Evolutionary conservation across 2,888 invertebrate genomes (phyloP).

Genomic region (Himalopsyche kuldschensis): DNA sequence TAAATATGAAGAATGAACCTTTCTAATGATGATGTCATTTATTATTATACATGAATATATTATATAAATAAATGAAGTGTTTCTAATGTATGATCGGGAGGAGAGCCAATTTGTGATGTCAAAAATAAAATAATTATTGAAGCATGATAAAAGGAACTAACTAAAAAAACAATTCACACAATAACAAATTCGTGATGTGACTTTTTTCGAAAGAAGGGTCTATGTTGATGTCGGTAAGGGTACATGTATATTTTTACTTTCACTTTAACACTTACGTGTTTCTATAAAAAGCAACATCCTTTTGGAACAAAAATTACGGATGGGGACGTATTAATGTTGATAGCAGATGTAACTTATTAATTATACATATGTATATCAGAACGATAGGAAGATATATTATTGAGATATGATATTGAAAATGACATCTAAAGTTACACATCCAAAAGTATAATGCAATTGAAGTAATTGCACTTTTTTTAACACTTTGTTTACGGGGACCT

Average conservation of each 20-base stretch:
- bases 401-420: too few relatives aligned
- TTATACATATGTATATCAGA: not conserved
- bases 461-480: not conserved
- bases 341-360: not conserved
- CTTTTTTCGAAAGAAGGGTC: not conserved
- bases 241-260: constrained; percentile 26
- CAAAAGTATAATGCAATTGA: not conserved
- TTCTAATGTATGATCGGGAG: not conserved
- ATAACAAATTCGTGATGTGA: not conserved
- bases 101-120: not conserved
- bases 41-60: not conserved
- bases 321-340: not conserved
- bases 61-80: too few relatives aligned
- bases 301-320: constrained; percentile 27
- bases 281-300: constrained; percentile 36
- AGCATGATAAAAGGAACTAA: not conserved
- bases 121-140: not conserved
- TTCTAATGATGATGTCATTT: not conserved
- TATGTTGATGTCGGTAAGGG: constrained; percentile 3
- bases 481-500: too few relatives aligned
- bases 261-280: constrained; percentile 31
- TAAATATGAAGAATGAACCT: not conserved
- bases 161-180: not conserved
- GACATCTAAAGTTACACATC: not conserved
- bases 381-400: not conserved